Evolutionary conservation across 2,113 vertebrate genomes (phyloP), one percentile per base, ranked within the genome.

Genomic region (Mugil cephalus): DNA sequence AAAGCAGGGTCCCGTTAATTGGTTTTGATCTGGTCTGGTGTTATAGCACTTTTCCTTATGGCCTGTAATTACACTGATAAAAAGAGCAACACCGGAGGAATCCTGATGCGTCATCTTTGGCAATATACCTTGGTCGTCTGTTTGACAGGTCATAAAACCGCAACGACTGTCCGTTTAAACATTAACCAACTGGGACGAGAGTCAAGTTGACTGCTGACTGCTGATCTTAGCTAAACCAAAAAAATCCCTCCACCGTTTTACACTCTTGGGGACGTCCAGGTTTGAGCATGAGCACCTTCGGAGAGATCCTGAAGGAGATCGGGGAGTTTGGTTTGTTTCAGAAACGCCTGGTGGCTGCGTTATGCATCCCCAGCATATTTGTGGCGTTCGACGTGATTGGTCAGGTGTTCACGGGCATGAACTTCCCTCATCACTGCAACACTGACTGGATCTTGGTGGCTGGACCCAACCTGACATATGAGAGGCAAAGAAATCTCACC

Each of bases 251-350:
- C n/a, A 6, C 2, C 24, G 5, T 30, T 0, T 24, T 24, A 34
- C 50, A 34, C n/a, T 56, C n/a, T n/a, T 30, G 42, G 45, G 13
- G 9, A 68, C 24, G 24, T 12, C 34, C 9, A 1, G 18, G 3
- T 3, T 11, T 14, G 48, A 83, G 51, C 1, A 96, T 94, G 96
- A 90, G 91, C 4, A 88, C 85, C 0, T 87, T 96, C 0, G 80
- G 85, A 10, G 85, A 96, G 62, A 85, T 97, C 65, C 78, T 97
- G 42, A 89, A 89, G 35, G 92, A 90, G n/a, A 79, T 95, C 0
- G 96, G 95, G 0, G 94, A 93, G 63, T 98, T 97, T 34, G 95
- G 96, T 14, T 67, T 72, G 0, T 97, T 97, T 66, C 97, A 98
- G 88, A 88, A 94, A 45, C 69, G 85, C 43, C 53, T 98, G 59